phyloP scores from a whole-genome alignment of 2,888 invertebrate genomes.

The Dusona sp. region DNA sequence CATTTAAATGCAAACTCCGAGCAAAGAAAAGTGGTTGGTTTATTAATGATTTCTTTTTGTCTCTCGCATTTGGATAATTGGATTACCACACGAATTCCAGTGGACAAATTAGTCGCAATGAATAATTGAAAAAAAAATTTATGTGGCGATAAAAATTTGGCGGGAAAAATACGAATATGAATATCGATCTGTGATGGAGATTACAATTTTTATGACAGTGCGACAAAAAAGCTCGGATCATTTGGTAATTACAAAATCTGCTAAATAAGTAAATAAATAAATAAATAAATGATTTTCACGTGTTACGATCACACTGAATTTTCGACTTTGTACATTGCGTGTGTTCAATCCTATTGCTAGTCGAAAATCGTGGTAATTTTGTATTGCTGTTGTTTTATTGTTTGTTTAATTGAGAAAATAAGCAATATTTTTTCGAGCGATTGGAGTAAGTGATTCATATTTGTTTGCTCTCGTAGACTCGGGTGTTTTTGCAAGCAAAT shows the following conservation, averaged over 20 bases:
- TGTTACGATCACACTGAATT: conserved; percentile 30
- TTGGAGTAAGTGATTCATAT: conserved; percentile 83
- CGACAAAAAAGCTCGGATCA: conserved; percentile 23
- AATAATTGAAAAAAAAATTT: conserved; percentile 3
- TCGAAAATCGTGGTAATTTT: conserved; percentile 12
- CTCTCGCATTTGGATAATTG: conserved; percentile 30
- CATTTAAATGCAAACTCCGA: neutral
- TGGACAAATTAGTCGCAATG: conserved; percentile 58
- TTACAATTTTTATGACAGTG: conserved; percentile 14
- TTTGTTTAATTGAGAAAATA: conserved; percentile 33
- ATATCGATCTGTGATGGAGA: neutral
- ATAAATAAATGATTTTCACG: neutral
- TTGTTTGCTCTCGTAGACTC: conserved; percentile 59
- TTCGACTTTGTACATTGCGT: conserved; percentile 4
- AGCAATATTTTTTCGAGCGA: conserved; percentile 68
- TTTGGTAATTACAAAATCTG: neutral
- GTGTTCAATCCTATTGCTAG: neutral
- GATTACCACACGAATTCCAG: neutral
- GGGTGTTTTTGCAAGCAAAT: conserved; percentile 63
- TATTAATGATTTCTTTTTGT: conserved; percentile 26
- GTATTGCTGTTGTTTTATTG: conserved; percentile 19
- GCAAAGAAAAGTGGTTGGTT: neutral
- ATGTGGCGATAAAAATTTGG: neutral
- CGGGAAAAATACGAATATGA: conserved; percentile 3
- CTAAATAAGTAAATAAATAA: neutral